Conservation (phyloP, 2,888 invertebrate genomes). For the Thysanoteuthis rhombus region DNA sequence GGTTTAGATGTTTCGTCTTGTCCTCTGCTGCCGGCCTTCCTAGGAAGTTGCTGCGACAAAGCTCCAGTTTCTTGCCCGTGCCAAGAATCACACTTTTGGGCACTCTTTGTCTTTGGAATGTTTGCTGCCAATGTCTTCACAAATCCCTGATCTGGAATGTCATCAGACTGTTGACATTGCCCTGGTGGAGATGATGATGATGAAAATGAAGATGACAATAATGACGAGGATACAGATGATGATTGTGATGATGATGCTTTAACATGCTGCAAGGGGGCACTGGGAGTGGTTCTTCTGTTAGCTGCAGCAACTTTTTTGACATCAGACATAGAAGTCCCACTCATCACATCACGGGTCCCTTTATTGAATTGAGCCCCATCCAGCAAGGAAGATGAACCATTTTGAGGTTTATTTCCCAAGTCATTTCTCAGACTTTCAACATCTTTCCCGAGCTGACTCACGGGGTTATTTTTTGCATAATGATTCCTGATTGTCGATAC, state of each 20-base stretch:
- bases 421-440: not conserved
- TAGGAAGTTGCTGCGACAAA: not conserved
- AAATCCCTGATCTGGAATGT: not conserved
- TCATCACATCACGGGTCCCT: not conserved
- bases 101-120: not conserved
- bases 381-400: not conserved
- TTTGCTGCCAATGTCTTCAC: not conserved
- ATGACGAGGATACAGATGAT: not conserved
- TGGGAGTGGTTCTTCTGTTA: not conserved
- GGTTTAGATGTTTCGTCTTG: not conserved
- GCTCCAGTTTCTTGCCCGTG: not conserved
- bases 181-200: not conserved
- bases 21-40: not conserved
- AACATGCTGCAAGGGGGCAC: not conserved
- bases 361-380: not conserved
- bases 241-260: not conserved
- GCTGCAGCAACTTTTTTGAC: not conserved
- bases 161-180: not conserved
- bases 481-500: conserved; percentile 36
- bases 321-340: not conserved
- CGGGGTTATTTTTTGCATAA: not conserved
- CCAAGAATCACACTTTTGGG: not conserved
- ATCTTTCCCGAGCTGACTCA: not conserved
- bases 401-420: not conserved
- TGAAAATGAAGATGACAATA: not conserved